Conservation (phyloP, 2,888 invertebrate genomes). For the Papilio protenor region DNA sequence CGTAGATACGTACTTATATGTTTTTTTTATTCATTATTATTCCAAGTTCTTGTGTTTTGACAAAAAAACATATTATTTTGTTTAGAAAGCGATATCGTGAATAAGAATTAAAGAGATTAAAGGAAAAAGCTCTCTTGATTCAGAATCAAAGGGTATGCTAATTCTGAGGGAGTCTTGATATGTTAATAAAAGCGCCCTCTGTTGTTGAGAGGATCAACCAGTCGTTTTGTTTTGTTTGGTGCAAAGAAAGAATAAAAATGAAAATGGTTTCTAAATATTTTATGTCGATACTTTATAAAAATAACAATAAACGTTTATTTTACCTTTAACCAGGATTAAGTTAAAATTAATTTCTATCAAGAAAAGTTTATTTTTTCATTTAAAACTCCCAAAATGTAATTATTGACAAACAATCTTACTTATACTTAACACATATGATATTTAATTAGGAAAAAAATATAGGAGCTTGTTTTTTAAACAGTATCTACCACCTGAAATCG, state of each 20-base stretch:
- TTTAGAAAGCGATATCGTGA: slow-evolving; percentile 49
- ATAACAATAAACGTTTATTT: neutral
- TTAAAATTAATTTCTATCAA: too few species aligned
- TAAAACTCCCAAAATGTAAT: too few species aligned
- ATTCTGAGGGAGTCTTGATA: slow-evolving; percentile 61
- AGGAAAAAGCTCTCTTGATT: slow-evolving; percentile 68
- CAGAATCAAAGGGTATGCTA: slow-evolving; percentile 70
- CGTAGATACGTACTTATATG: neutral
- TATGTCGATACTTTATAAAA: neutral
- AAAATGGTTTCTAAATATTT: neutral
- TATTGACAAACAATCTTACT: too few species aligned
- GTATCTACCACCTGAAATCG: slow-evolving; percentile 6
- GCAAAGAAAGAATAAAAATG: neutral
- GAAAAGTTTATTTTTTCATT: too few species aligned
- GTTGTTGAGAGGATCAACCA: slow-evolving; percentile 57
- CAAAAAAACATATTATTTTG: slow-evolving; percentile 6
- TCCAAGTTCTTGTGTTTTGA: neutral
- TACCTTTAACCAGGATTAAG: too few species aligned
- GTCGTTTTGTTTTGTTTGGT: slow-evolving; percentile 37
- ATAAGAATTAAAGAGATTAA: slow-evolving; percentile 70
- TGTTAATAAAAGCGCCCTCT: slow-evolving; percentile 70
- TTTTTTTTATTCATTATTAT: neutral
- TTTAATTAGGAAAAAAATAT: neutral
- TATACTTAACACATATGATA: neutral
- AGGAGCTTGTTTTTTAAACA: slow-evolving; percentile 4